phyloP scores from a whole-genome alignment of 1,140 invertebrate species.

The Lasioglossum albipes region DNA sequence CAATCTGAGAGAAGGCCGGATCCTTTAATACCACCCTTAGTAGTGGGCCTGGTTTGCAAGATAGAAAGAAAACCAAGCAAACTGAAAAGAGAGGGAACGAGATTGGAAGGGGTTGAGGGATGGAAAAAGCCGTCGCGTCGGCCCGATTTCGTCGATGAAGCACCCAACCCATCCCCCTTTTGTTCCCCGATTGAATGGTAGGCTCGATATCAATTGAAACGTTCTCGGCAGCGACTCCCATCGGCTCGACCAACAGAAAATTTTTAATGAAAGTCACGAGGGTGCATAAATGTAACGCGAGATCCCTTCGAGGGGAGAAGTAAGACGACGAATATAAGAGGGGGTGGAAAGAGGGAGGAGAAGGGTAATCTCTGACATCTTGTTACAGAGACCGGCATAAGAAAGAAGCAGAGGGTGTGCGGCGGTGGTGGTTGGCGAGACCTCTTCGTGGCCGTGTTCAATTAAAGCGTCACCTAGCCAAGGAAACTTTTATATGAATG shows the following conservation, averaged over 20 bases:
- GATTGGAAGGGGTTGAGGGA: no score
- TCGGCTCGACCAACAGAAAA: constrained; percentile 58
- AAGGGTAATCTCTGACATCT: constrained; percentile 47
- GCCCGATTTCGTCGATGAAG: constrained; percentile 30
- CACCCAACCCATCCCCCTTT: constrained; percentile 4
- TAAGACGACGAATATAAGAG: neutral
- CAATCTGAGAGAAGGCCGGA: constrained; percentile 29
- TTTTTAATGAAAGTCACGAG: constrained; percentile 61
- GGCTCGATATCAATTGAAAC: constrained; percentile 62
- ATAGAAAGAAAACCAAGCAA: no score
- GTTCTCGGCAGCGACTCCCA: constrained; percentile 34
- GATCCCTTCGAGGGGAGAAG: constrained; percentile 10
- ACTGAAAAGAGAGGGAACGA: no score
- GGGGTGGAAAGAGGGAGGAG: no score
- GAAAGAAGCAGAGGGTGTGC: constrained; percentile 27
- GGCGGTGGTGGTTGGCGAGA: constrained; percentile 18
- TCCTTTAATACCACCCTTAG: constrained; percentile 29
- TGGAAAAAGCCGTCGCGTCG: constrained; percentile 22
- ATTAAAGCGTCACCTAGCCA: constrained; percentile 75
- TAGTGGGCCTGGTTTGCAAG: no score
- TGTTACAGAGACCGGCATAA: constrained; percentile 39
- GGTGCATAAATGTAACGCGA: constrained; percentile 33
- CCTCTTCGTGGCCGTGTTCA: constrained; percentile 63
- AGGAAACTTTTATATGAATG: constrained; percentile 78
- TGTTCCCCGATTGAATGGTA: constrained; percentile 57